These are phyloP conservation scores for Daboia siamensis DNA, from an alignment of 2,113 vertebrate species.

Conservation along the genomic window DNA sequence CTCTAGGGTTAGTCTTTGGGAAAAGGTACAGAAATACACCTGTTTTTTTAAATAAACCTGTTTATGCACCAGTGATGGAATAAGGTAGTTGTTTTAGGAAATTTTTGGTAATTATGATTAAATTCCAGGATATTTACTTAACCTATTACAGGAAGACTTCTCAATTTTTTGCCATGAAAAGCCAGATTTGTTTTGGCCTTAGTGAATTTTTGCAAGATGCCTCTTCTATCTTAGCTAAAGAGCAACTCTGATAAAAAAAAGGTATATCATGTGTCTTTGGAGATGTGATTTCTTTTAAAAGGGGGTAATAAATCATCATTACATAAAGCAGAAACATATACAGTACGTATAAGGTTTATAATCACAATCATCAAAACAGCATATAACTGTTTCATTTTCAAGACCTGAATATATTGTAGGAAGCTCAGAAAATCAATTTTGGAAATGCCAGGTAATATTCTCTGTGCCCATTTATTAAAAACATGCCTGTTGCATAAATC, in stretches of 20 bases:
- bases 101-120: conserved; percentile 23
- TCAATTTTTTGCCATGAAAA: conserved; percentile 8
- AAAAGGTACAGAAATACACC: neutral
- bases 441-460: conserved; percentile 64
- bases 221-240: conserved; percentile 20
- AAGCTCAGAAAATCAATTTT: conserved; percentile 63
- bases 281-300: conserved; percentile 48
- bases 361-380: conserved; percentile 52
- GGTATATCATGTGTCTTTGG: conserved; percentile 17
- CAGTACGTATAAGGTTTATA: conserved; percentile 48
- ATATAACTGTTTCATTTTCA: conserved; percentile 58
- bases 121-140: conserved; percentile 22
- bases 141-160: conserved; percentile 12
- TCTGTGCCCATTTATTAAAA: conserved; percentile 58
- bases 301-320: conserved; percentile 57
- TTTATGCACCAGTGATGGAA: neutral
- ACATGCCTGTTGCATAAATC: conserved; percentile 65
- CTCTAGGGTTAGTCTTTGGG: neutral
- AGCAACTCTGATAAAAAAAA: conserved; percentile 32
- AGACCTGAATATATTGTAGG: conserved; percentile 58
- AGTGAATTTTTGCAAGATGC: conserved; percentile 14
- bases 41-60: neutral
- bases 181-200: conserved; percentile 18
- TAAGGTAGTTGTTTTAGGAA: neutral
- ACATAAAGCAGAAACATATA: conserved; percentile 39